Base-by-base conservation (phyloP, 2,797 vertebrate genomes). In the Thunnus albacares region DNA sequence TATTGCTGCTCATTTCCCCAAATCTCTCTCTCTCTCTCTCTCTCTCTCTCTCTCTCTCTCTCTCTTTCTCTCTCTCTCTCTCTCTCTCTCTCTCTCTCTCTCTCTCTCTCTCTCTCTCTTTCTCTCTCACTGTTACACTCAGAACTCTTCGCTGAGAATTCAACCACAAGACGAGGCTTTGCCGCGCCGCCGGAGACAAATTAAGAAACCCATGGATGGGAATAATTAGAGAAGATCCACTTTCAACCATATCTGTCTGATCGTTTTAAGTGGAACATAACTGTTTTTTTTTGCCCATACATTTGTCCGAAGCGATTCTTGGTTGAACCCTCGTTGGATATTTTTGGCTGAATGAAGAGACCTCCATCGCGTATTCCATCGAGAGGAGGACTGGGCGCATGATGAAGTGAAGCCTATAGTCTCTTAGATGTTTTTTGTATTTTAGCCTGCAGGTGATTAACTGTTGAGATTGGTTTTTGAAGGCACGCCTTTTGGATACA, bases 331-430 rank as follows among this genome's bases (percentile, higher is more conserved):
- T 15, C 24, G 56, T 85, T 88, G 87, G 90, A 89, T 91, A 87
- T 87, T 86, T 65, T 59, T 63, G 82, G 65, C 65, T 75, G 49
- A 7, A 45, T 12, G 78, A 70, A 79, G 79, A 82, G 59, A 73
- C 55, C 85, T 90, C 71, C 76, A 70, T 73, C 79, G 70, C 84
- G 72, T 61, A 51, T 80, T 90, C 73, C 75, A 55, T 56, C 79
- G 83, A 81, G 84, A 85, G 77, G 82, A 91, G 82, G 80, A 88
- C 84, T 41, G 78, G 78, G 73, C 70, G 60, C 76, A 57, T 59
- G 79, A 49, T 70, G 73, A 87, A 89, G 87, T 87, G 83, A 88
- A 89, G 83, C 78, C 60, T 56, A 30, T 28, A 67, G 77, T 67
- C 77, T 70, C 14, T 47, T 58, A 67, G 80, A 79, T 6, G 9